Percentiles rank a stretch among this genome's conserved stretches.
phyloP scores from a whole-genome alignment of 2,797 vertebrate genomes.

The Dromococcyx pavoninus region DNA sequence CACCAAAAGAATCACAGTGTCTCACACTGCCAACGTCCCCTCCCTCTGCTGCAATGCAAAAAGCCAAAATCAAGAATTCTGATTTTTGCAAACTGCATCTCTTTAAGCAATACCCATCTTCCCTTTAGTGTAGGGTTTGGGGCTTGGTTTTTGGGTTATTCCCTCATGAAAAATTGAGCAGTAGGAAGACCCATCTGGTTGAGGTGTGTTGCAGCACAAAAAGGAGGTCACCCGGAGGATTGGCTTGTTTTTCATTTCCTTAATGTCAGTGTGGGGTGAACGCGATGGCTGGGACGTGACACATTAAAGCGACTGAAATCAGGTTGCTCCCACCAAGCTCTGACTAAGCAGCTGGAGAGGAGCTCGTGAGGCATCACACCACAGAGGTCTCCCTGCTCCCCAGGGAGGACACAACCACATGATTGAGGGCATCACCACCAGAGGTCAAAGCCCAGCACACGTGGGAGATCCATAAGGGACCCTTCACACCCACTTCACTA shows the following conservation, averaged over 20 bases:
- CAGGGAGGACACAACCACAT: accelerated
- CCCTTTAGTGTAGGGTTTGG: accelerated
- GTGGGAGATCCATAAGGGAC: accelerated
- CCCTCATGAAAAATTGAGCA: background rate
- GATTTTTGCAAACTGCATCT: background rate
- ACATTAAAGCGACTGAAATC: slow-evolving; percentile 16
- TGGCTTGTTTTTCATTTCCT: slow-evolving; percentile 3
- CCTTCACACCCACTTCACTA: background rate
- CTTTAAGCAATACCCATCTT: background rate
- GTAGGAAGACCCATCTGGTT: background rate
- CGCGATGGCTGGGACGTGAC: slow-evolving; percentile 37
- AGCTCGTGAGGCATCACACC: background rate
- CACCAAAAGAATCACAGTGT: background rate
- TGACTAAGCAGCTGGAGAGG: slow-evolving; percentile 32
- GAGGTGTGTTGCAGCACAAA: background rate
- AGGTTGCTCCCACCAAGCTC: slow-evolving; percentile 54
- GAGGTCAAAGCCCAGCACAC: background rate
- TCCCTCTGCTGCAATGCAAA: background rate
- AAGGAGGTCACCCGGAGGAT: slow-evolving; percentile 8
- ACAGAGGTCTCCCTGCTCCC: background rate
- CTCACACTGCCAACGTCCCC: background rate
- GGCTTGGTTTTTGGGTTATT: background rate
- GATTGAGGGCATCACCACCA: background rate
- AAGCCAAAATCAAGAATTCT: background rate
- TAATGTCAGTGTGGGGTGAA: slow-evolving; percentile 37